These are phyloP conservation scores for Stegostoma tigrinum DNA, from an alignment of 2,113 vertebrate genomes.

Conservation along the genomic window DNA sequence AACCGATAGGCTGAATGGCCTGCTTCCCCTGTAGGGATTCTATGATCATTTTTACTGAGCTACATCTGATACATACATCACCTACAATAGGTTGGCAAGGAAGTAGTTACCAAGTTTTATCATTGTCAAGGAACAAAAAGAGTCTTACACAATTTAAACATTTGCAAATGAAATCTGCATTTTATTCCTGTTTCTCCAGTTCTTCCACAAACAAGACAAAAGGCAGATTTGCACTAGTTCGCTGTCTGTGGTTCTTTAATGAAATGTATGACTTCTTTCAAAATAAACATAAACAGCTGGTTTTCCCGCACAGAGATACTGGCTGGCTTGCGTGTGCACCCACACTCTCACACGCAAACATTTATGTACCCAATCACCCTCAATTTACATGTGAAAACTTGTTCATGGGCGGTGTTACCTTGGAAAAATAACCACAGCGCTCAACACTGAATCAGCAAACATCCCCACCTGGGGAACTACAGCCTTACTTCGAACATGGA, in stretches of 20 bases:
- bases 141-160: not conserved
- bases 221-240: not conserved
- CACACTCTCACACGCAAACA: not conserved
- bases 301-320: not conserved
- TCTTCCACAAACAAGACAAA: not conserved
- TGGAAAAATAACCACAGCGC: not conserved
- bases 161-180: not conserved
- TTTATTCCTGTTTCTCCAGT: not conserved
- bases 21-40: too few species aligned
- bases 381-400: not conserved
- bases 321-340: not conserved
- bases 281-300: not conserved
- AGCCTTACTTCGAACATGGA: too few species aligned
- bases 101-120: not conserved
- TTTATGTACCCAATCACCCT: not conserved
- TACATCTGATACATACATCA: not conserved
- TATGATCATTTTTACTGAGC: not conserved
- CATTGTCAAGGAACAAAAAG: not conserved
- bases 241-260: not conserved
- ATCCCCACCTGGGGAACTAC: not conserved
- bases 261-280: not conserved
- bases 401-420: not conserved
- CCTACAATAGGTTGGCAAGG: not conserved
- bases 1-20: too few species aligned
- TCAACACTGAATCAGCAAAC: not conserved